Evolutionary conservation across 2,797 vertebrate species (phyloP), one percentile per base, ranked within the genome.

Genomic region (Poliocrania exsul): DNA sequence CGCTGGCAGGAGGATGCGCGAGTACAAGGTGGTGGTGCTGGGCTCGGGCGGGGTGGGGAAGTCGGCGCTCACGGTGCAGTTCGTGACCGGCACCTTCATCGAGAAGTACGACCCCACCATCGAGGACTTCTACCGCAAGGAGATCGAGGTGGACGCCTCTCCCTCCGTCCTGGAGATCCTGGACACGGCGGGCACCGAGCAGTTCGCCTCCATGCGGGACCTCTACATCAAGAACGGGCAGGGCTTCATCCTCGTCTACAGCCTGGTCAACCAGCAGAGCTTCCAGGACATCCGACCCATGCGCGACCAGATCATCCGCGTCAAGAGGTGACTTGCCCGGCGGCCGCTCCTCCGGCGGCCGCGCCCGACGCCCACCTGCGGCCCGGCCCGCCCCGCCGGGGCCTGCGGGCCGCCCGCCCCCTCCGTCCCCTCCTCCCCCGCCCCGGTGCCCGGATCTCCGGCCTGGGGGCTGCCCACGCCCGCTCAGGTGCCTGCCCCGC

Each of bases 91-190:
- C 84, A 98, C 99, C 42, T 99, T 99, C 97, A 99, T 99, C 96
- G 99, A 99, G 98, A 99, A 99, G 98, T 99, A 99, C 90, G 99
- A 99, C 98, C 99, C 99, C 57, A 99, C 99, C 95, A 99, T 99
- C 96, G 99, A 99, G 98, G 99, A 99, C 98, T 99, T 99, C 94
- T 99, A 99, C 97, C 98, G 99, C 60, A 99, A 99, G 97, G 99
- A 99, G 98, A 99, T 99, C 97, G 99, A 99, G 97, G 99, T 99
- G 98, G 99, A 99, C 98, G 99, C 99, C 75, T 99, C 99, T 3
- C 99, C 99, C 1, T 99, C 99, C 4, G 99, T 99, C 96, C 97
- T 99, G 97, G 99, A 99, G 97, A 99, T 99, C 95, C 97, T 99
- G 62, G 99, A 99, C 98, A 99, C 99, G 33, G 99, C 99, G 33